Percentiles rank a stretch among this genome's conserved stretches.
Evolutionary conservation across 2,113 vertebrate genomes (phyloP).

Genomic region (Acrocephalus kingi): DNA sequence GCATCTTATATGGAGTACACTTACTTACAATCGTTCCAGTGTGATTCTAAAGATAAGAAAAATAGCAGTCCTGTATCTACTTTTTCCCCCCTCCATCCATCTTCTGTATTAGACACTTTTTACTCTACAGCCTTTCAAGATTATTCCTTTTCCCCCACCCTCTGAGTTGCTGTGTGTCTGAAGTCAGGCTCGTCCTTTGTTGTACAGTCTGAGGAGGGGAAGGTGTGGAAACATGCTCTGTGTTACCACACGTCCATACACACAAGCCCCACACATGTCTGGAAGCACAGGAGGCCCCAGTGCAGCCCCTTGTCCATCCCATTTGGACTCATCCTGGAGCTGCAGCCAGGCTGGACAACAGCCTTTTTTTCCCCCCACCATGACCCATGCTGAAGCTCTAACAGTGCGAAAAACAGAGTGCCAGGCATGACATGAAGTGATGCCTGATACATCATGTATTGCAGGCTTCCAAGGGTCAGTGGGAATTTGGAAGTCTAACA

Average conservation of each 20-base stretch:
- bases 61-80: not conserved
- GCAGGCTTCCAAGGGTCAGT: rapidly evolving
- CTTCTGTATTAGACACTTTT: not conserved
- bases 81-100: not conserved
- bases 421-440: not conserved
- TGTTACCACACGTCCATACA: not conserved
- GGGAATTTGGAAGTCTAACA: not conserved
- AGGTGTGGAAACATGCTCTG: not conserved
- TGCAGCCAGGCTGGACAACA: not conserved
- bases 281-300: rapidly evolving
- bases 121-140: not conserved
- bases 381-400: not conserved
- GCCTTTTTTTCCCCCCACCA: rapidly evolving
- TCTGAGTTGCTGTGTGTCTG: not conserved
- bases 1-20: not conserved
- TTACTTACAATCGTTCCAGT: not conserved
- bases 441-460: not conserved
- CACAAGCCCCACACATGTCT: rapidly evolving
- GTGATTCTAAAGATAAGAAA: not conserved
- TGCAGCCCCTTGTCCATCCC: not conserved
- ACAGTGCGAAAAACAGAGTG: not conserved
- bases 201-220: not conserved
- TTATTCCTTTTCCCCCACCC: not conserved
- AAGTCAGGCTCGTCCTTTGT: not conserved
- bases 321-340: not conserved